Evolutionary conservation across 1,140 invertebrate genomes (phyloP).

Genomic region (Magallana angulata): DNA sequence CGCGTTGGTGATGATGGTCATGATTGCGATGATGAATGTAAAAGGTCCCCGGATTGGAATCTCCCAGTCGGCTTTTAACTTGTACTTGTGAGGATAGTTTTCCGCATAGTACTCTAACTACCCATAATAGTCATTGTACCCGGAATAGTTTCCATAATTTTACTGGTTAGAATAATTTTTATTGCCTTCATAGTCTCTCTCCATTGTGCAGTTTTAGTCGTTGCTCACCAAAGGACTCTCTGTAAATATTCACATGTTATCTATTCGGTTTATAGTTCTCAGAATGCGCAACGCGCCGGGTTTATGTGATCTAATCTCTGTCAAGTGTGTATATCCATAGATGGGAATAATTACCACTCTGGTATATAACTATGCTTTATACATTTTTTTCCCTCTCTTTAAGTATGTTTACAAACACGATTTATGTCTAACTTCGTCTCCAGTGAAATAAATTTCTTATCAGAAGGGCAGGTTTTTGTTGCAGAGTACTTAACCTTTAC

Average conservation of each 20-base stretch:
- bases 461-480: no score
- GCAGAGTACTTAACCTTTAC: no score
- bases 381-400: neutral
- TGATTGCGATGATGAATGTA: constrained; percentile 6
- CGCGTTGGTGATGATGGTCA: constrained; percentile 45
- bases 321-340: neutral
- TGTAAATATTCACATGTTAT: neutral
- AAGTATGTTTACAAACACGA: constrained; percentile 13
- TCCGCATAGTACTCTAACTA: neutral
- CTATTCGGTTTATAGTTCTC: neutral
- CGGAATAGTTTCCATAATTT: neutral
- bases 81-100: no score
- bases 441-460: neutral
- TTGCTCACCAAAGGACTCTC: neutral
- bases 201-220: neutral
- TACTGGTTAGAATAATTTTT: no score
- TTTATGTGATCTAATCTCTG: constrained; percentile 1
- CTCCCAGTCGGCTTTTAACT: constrained; percentile 30
- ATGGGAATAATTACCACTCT: neutral
- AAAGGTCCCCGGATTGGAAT: neutral
- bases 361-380: neutral
- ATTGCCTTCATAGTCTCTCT: neutral
- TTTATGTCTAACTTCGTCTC: neutral
- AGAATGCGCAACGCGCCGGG: neutral
- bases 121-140: neutral